Evolutionary conservation across 2,888 invertebrate species (phyloP), one percentile per base, ranked within the genome.

Genomic region (Blera fallax): DNA sequence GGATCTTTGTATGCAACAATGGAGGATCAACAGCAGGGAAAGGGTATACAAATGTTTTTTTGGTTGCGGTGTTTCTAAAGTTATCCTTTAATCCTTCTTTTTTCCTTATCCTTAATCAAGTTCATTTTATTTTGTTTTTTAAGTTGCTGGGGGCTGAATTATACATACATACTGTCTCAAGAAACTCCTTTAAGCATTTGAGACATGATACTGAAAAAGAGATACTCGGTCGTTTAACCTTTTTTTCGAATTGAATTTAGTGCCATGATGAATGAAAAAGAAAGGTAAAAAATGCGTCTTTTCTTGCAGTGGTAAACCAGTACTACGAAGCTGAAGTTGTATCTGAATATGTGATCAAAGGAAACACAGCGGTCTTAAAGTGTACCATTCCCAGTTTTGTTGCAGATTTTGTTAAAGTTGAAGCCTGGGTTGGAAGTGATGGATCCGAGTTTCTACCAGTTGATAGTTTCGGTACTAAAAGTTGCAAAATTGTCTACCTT

Each of bases 381-480:
- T 97, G 97, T 93, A 97, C 96, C 90, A 97, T 97, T 89, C 97
- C 97, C 29, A 96, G 96, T 87, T 97, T 97, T 92, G 97, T 97
- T 78, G 95, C 96, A 52, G 98, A 98, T 93, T 98, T 97, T 93
- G 96, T 98, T 65, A 95, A 95, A 91, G 97, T 98, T 67, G 95
- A 96, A 91, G 95, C 96, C 87, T 97, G 97, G 97, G 93, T 94
- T 87, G 93, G 94, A 89, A 94, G 94, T 78, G 94, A 94, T 88
- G 95, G 94, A 88, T 94, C 95, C 89, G 95, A 95, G 92, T 96
- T 95, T 92, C 93, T 94, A 90, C 94, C 94, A 88, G 94, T 94
- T 89, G 93, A 94, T 89, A 94, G 95, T 92, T 96, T 96, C 92
- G 97, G 96, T 96, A 96, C 67, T 77, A 10, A 72, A 62, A 3